These are phyloP conservation scores for Dendronephthya gigantea DNA, from an alignment of 64 coral and sea anemone genomes.

Conservation along the genomic window DNA sequence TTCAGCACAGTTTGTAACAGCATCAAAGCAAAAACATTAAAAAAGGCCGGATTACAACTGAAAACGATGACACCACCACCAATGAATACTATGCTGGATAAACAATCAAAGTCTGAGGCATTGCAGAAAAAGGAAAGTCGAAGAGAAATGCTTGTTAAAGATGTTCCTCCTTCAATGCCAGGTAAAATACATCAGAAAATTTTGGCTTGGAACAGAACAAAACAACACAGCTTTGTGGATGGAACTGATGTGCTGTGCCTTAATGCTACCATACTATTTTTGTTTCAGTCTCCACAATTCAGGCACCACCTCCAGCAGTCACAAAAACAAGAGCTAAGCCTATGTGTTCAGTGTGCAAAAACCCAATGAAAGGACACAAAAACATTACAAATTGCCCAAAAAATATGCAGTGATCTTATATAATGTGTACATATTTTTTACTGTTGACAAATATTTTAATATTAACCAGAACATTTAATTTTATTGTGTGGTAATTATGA, in stretches of 20 bases:
- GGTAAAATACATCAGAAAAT: background rate
- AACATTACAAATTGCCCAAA: background rate
- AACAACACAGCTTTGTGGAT: background rate
- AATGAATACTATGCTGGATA: slow-evolving; percentile 42
- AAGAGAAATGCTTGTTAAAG: background rate
- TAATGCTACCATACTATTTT: background rate
- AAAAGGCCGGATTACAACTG: slow-evolving; percentile 13
- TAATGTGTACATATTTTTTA: background rate
- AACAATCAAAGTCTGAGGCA: slow-evolving; percentile 30
- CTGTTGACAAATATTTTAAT: background rate
- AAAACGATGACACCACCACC: slow-evolving; percentile 34
- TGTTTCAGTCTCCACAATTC: background rate
- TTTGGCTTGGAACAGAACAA: background rate
- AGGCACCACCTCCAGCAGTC: background rate
- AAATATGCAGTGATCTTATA: background rate
- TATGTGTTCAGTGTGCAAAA: background rate
- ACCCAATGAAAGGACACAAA: background rate
- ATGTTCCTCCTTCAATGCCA: background rate
- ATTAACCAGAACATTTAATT: no score
- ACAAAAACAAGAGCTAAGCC: background rate
- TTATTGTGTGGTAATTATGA: background rate
- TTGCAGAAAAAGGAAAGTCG: slow-evolving; percentile 22
- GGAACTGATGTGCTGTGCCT: background rate
- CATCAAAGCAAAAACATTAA: slow-evolving; percentile 15
- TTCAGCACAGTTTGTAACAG: background rate